A percentile compares a stretch with the other conserved stretches of the same genome.
phyloP scores from a whole-genome alignment of 2,113 vertebrate species.

The Anoura caudifer region DNA sequence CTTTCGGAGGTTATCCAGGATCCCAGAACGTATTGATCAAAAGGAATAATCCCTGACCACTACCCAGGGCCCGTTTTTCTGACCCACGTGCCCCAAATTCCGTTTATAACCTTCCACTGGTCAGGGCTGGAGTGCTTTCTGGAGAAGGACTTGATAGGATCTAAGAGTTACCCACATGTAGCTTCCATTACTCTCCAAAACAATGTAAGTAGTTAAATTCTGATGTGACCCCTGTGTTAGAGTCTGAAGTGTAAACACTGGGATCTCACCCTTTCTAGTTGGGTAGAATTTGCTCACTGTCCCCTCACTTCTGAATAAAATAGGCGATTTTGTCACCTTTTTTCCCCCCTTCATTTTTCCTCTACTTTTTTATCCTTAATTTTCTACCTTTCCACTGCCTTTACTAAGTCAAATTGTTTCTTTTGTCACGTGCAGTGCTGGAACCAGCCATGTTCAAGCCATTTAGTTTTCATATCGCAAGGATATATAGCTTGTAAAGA shows the following conservation, averaged over 20 bases:
- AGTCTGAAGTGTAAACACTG: neutral
- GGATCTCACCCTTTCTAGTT: neutral
- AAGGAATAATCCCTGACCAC: constrained; percentile 15
- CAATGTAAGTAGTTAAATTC: constrained; percentile 70
- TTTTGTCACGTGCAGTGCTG: neutral
- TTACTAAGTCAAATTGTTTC: neutral
- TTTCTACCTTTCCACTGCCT: neutral
- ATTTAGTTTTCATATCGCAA: neutral
- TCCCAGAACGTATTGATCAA: constrained; percentile 3
- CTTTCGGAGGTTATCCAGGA: neutral
- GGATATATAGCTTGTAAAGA: neutral
- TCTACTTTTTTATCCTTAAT: neutral
- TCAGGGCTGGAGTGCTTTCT: neutral
- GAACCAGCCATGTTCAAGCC: neutral
- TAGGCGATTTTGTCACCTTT: neutral
- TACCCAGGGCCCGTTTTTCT: constrained; percentile 24
- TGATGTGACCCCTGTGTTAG: constrained; percentile 63
- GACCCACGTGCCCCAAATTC: neutral
- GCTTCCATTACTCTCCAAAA: neutral
- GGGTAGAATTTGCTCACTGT: neutral
- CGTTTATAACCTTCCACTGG: neutral
- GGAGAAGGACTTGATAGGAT: neutral
- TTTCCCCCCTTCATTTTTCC: neutral
- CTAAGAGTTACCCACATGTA: neutral
- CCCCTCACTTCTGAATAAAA: neutral